phyloP scores from a whole-genome alignment of 2,113 vertebrate species.

The Pseudorasbora parva region DNA sequence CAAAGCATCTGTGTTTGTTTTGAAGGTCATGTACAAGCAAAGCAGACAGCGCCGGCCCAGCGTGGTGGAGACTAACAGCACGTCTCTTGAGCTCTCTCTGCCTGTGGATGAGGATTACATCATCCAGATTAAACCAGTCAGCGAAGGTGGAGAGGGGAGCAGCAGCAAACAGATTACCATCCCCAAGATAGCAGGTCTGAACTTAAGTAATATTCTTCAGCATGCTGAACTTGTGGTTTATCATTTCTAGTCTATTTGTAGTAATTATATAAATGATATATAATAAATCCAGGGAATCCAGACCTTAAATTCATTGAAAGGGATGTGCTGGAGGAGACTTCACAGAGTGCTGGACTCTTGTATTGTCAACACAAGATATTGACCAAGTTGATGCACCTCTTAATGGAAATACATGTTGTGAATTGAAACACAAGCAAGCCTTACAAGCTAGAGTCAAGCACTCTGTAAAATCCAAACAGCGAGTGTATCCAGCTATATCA shows the following conservation, averaged over 20 bases:
- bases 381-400: too few species aligned
- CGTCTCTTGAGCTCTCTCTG: constrained; percentile 90
- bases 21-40: constrained; percentile 92
- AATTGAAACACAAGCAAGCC: too few species aligned
- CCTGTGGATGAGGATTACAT: constrained; percentile 92
- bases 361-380: too few species aligned
- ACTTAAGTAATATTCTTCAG: neutral
- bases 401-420: too few species aligned
- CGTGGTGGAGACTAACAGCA: constrained; percentile 93
- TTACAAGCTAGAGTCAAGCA: too few species aligned
- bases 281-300: too few species aligned
- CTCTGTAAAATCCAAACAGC: too few species aligned
- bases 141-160: constrained; percentile 92
- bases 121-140: constrained; percentile 92
- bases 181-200: constrained; percentile 81
- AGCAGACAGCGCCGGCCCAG: constrained; percentile 86
- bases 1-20: constrained; percentile 35
- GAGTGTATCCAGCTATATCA: too few species aligned
- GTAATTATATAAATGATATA: too few species aligned
- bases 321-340: too few species aligned
- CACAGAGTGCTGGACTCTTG: too few species aligned
- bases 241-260: neutral
- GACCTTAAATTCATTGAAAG: too few species aligned
- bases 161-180: constrained; percentile 94
- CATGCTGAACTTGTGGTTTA: neutral